Evolutionary conservation across 2,888 invertebrate genomes (phyloP), one percentile per base, ranked within the genome.

Genomic region (Eupithecia vulgata): DNA sequence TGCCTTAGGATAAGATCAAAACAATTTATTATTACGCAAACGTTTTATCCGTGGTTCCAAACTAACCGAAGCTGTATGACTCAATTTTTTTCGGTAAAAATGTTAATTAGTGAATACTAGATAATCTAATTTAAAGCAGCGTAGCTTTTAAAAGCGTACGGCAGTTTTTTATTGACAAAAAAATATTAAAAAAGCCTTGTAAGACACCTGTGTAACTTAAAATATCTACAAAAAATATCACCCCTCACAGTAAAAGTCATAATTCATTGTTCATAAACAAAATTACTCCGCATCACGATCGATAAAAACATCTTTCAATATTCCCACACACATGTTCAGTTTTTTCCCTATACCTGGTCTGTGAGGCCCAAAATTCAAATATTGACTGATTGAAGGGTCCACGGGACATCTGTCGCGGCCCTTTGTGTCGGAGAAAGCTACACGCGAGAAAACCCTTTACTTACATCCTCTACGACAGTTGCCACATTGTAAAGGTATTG

Each of bases 341-440:
- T 86, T 87, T 82, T 81, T 70, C 67, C 37, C 67, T 67, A 71
- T 85, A 85, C 84, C 85, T 25, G 25, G 57, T 57, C 12, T 25
- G 21, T 85, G 83, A 79, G 82, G 76, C 79, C 79, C 80, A 70
- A 78, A 90, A 91, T 91, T 91, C 91, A 93, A 93, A 93, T 93
- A 93, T 92, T 92, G 92, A 94, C 93, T 93, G 94, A 94, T 93
- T 93, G 94, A 94, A 92, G 93, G 93, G 93, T 91, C 90, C 84
- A 81, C 77, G 83, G 82, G 87, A 89, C 94, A 93, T 92, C 93
- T 94, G 94, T 90, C 90, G 88, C 77, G 81, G 17, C 79, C 85
- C 81, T 87, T 85, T 84, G 84, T 83, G 80, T 13, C 75, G 70
- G 86, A 83, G 86, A 92, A 92, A 92, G 92, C 88, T 84, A 82